Evolutionary conservation across 2,888 invertebrate species (phyloP).

Genomic region (Spilarctia lutea): DNA sequence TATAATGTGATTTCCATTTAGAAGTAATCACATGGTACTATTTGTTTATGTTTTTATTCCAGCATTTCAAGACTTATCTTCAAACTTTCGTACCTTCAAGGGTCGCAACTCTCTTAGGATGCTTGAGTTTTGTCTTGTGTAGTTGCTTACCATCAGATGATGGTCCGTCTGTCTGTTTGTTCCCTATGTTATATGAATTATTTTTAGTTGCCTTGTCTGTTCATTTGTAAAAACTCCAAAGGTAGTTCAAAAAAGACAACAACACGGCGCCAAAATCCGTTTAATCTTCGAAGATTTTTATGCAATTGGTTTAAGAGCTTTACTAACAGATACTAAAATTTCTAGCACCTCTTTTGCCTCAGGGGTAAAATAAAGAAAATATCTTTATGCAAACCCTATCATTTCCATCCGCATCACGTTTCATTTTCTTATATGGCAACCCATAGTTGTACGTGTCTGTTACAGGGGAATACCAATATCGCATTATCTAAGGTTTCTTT

Average conservation of each 20-base stretch:
- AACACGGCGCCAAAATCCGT: background rate
- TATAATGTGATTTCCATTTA: too few relatives aligned
- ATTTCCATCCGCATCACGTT: constrained; percentile 14
- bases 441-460: constrained; percentile 2
- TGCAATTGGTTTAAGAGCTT: background rate
- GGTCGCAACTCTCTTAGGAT: too few relatives aligned
- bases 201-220: background rate
- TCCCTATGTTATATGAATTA: background rate
- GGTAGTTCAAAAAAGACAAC: background rate
- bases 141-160: too few relatives aligned
- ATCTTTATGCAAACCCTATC: background rate
- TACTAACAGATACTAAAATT: background rate
- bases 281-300: background rate
- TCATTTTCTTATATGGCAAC: background rate
- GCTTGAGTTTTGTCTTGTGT: too few relatives aligned
- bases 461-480: constrained; percentile 6
- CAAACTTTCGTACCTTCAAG: too few relatives aligned
- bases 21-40: too few relatives aligned
- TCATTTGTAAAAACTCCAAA: background rate
- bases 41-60: too few relatives aligned
- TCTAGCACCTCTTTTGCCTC: background rate
- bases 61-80: too few relatives aligned
- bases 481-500: constrained; percentile 23
- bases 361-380: constrained; percentile 1
- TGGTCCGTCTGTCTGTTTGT: too few relatives aligned